Base-by-base conservation (phyloP, 2,797 vertebrate species). In the Danio jaintianensis region DNA sequence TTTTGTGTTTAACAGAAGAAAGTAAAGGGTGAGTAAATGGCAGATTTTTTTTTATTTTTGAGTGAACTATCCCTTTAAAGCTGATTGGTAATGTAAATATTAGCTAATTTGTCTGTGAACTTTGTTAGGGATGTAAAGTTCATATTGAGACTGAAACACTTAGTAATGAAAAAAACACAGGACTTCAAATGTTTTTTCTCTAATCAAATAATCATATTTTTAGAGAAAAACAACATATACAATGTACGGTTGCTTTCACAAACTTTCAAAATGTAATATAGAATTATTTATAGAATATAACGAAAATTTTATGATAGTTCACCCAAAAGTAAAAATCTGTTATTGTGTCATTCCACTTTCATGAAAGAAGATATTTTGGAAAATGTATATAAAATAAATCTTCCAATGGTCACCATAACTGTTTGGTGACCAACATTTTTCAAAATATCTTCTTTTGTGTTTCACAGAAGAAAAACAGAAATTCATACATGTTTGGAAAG, bases 351-450 rank as follows among this genome's bases (percentile, higher is more conserved):
- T 71, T 71, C 50, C 36, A 71, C 50, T 70, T 70, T 55, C 50
- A 53, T 42, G 20, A 71, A 71, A 71, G 68, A 55, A 71, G 68
- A 71, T 55, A 71, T 42, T 71, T 71, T 71, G 68, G 55, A n/a
- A 20, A 18, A 42, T 42, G 16, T 7, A 1, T 29, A 29, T 1
- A 29, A 29, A 29, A 29, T 29, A 1, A 29, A 29, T 29, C 29
- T 29, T 29, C 29, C 50, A 70, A 5, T 20, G 36, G n/a, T 55
- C 52, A 4, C n/a, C 68, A 71, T 20, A 42, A 71, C n/a, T 42
- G 16, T 55, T 53, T 70, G 67, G 67, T 53, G 40, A 40, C 67
- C 48, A 38, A 11, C 38, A 38, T 55, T 55, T 38, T 71, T 42
- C 50, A 71, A 55, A 71, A 71, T 71, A 55, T 55, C 36, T 55